Conservation (phyloP, 2,888 invertebrate species). For the Sinohyriopsis cumingii region DNA sequence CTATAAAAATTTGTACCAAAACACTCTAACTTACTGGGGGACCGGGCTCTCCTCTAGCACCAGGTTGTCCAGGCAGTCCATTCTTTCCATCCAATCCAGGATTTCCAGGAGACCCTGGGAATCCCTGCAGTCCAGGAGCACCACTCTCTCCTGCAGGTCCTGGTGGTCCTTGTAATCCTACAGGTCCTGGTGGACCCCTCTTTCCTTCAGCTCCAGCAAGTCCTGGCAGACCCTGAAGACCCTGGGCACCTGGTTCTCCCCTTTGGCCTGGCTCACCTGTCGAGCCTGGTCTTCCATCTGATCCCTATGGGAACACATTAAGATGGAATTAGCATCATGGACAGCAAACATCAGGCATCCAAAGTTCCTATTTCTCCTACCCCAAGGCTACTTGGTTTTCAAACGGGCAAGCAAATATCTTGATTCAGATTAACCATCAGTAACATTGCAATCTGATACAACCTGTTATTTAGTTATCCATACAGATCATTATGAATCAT, state of each 20-base stretch:
- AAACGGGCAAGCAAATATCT: too few species aligned
- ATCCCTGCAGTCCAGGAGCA: slow-evolving; percentile 53
- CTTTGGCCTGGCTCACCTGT: slow-evolving; percentile 52
- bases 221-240: slow-evolving; percentile 53
- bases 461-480: too few species aligned
- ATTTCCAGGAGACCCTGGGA: slow-evolving; percentile 31
- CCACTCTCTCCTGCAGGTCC: slow-evolving; percentile 66
- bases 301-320: slow-evolving; percentile 74
- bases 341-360: not conserved
- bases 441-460: too few species aligned
- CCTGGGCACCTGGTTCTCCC: slow-evolving; percentile 57
- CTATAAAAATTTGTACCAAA: too few species aligned
- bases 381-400: too few species aligned
- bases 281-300: slow-evolving; percentile 75
- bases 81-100: slow-evolving; percentile 9
- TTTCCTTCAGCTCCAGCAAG: slow-evolving; percentile 74
- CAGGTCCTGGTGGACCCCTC: slow-evolving; percentile 75
- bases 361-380: not conserved
- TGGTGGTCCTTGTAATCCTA: slow-evolving; percentile 73
- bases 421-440: too few species aligned
- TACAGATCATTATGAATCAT: too few species aligned
- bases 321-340: not conserved
- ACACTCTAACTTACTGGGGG: not conserved
- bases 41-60: not conserved
- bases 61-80: slow-evolving; percentile 9